Evolutionary conservation across 2,797 vertebrate genomes (phyloP), one percentile per base, ranked within the genome.

Genomic region (Tokudaia muenninki): DNA sequence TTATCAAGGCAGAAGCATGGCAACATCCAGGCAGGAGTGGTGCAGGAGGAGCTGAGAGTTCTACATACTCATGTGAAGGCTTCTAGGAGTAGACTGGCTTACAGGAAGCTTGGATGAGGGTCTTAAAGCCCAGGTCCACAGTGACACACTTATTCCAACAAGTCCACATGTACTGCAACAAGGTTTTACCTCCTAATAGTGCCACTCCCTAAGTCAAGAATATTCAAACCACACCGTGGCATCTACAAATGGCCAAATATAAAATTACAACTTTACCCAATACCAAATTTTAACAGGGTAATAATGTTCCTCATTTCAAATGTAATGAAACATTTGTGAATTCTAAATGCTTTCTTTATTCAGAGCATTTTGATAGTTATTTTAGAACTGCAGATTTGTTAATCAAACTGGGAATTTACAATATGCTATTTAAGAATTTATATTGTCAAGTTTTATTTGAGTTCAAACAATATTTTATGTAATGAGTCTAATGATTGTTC

Each of bases 321-420:
- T 80, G 52, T n/a, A 90, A 80, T 90, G 47, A 50, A 90, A 87
- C 22, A 70, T 57, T 87, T 96, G 37, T 92, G 61, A 79, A 77
- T 74, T 87, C 44, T 95, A 44, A 91, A 82, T 61, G 37, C 3
- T 90, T 80, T n/a, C 21, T 26, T 41, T 44, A 81, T 83, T 91
- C 22, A 41, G 29, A 83, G 47, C 14, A 57, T 12, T 22, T 55
- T 50, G 22, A 10, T 83, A 47, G 87, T 72, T 83, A 29, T 63
- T 89, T 34, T 55, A 87, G 29, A 95, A 57, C 34, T 37, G 6
- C 11, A 55, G 47, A 59, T 65, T 70, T 77, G 4, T 90, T 29
- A 87, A n/a, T 12, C 65, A 57, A 91, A 31, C 65, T 16, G 41
- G 22, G 5, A 90, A 19, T 2, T n/a, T 72, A 63, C 24, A 61